phyloP scores from a whole-genome alignment of 1,140 invertebrate genomes.

The Sinonovacula constricta region DNA sequence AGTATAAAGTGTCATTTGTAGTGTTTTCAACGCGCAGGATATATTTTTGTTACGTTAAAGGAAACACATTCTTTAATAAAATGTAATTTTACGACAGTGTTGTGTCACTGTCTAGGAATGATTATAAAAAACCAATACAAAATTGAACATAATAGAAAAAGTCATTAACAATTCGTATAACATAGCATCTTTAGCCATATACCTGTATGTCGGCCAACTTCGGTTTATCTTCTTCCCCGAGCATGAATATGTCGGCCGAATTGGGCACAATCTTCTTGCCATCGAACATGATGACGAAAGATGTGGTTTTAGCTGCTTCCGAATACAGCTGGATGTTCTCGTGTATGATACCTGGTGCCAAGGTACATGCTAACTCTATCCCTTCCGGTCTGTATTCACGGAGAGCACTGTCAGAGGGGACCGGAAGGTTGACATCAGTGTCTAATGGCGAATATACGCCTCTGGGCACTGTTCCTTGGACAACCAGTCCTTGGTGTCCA shows the following conservation, averaged over 20 bases:
- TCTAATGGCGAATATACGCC: neutral
- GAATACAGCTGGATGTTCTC: slow-evolving; percentile 8
- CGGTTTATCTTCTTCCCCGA: slow-evolving; percentile 8
- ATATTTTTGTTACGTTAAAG: too few relatives aligned
- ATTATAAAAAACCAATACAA: too few relatives aligned
- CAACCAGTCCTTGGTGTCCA: slow-evolving; percentile 2
- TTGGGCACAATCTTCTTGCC: slow-evolving; percentile 16
- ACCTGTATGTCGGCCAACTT: neutral
- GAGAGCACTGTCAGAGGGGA: neutral
- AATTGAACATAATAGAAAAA: too few relatives aligned
- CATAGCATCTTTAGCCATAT: too few relatives aligned
- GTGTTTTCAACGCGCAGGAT: too few relatives aligned
- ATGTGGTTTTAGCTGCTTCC: neutral
- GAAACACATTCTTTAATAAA: too few relatives aligned
- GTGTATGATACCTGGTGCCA: neutral
- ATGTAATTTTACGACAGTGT: too few relatives aligned
- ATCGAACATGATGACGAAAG: slow-evolving; percentile 9
- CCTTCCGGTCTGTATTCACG: too few relatives aligned
- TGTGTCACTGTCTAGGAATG: too few relatives aligned
- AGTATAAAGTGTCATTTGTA: too few relatives aligned
- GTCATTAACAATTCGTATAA: too few relatives aligned
- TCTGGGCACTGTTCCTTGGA: neutral
- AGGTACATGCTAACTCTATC: too few relatives aligned
- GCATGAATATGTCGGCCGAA: neutral
- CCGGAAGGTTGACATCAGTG: neutral